Evolutionary conservation across 2,888 invertebrate genomes (phyloP).

Genomic region (Ashinkailepas kermadecensis): DNA sequence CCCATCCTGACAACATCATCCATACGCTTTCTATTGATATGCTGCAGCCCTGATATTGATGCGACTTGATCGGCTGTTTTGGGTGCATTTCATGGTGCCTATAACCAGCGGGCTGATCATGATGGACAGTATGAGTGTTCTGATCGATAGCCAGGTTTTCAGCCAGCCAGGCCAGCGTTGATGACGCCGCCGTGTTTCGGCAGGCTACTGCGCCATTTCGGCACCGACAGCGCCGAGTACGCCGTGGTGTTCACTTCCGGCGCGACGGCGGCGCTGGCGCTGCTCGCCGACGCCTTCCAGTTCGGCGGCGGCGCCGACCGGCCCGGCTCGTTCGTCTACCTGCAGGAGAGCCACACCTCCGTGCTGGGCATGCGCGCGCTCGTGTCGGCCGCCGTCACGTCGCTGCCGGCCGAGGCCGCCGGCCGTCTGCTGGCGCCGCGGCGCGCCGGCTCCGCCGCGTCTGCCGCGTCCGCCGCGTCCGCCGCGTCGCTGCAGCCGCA

Average conservation of each 20-base stretch:
- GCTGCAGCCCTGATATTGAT: too few relatives aligned
- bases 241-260: slow-evolving; percentile 88
- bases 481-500: slow-evolving; percentile 52
- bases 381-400: slow-evolving; percentile 41
- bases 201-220: slow-evolving; percentile 76
- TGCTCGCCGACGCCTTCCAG: slow-evolving; percentile 71
- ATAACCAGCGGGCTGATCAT: too few relatives aligned
- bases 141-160: too few relatives aligned
- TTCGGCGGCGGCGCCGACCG: slow-evolving; percentile 26
- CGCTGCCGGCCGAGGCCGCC: slow-evolving; percentile 26
- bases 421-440: slow-evolving; percentile 5
- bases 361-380: slow-evolving; percentile 84
- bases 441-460: slow-evolving; percentile 34
- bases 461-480: slow-evolving; percentile 37
- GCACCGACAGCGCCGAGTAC: slow-evolving; percentile 70
- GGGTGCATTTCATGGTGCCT: too few relatives aligned
- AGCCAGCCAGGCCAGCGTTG: too few relatives aligned
- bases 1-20: too few relatives aligned
- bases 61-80: too few relatives aligned
- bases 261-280: slow-evolving; percentile 77
- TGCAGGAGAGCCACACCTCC: slow-evolving; percentile 90
- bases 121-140: too few relatives aligned
- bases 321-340: slow-evolving; percentile 63
- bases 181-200: slow-evolving; percentile 35
- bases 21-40: too few relatives aligned